Conservation (phyloP, 2,113 vertebrate genomes). For the Callithrix jacchus region DNA sequence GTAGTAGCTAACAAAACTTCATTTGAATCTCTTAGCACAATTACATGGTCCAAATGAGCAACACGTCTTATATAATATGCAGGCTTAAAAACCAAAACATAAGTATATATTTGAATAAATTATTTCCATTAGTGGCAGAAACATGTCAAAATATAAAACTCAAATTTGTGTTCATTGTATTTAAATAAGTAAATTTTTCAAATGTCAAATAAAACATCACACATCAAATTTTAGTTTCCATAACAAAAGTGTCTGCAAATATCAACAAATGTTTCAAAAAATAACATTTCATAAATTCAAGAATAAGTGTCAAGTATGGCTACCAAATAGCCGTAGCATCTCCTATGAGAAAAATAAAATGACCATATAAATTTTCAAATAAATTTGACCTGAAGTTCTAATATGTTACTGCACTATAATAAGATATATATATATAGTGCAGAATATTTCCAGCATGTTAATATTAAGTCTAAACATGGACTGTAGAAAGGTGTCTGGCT, state of each 20-base stretch:
- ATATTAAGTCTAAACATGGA: not conserved
- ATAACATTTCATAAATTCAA: conserved; percentile 18
- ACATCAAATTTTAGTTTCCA: not conserved
- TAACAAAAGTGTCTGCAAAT: conserved; percentile 19
- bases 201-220: conserved; percentile 29
- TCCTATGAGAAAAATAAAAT: not conserved
- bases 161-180: not conserved
- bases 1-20: not conserved
- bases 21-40: not conserved
- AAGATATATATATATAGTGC: not conserved
- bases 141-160: conserved; percentile 36
- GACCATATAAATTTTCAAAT: not conserved
- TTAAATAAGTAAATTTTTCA: conserved; percentile 38
- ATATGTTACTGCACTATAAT: not conserved
- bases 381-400: not conserved
- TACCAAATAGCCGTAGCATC: not conserved
- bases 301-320: not conserved
- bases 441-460: conserved; percentile 32
- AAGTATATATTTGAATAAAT: not conserved
- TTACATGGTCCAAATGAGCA: not conserved
- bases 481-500: not conserved
- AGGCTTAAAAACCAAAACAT: conserved; percentile 47
- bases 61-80: not conserved
- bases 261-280: conserved; percentile 2
- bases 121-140: not conserved